Evolutionary conservation across 2,797 vertebrate genomes (phyloP).

Genomic region (Pangasius djambal): DNA sequence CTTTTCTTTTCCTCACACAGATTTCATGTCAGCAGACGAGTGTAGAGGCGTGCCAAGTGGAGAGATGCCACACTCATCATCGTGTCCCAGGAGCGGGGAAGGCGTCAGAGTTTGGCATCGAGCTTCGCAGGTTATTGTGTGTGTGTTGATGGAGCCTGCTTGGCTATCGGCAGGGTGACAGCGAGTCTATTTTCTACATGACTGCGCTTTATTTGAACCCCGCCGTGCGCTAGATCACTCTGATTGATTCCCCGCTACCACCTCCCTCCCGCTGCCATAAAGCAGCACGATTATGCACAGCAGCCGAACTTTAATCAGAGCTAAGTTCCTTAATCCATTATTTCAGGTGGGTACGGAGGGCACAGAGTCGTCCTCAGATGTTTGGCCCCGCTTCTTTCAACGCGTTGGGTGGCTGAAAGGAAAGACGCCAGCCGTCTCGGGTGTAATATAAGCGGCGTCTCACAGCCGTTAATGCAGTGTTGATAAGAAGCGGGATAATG

Average conservation of each 20-base stretch:
- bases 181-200: conserved; percentile 87
- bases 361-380: conserved; percentile 47
- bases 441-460: conserved; percentile 52
- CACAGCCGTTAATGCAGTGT: conserved; percentile 57
- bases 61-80: conserved; percentile 46
- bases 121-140: conserved; percentile 69
- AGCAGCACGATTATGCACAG: conserved; percentile 63
- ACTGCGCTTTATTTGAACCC: conserved; percentile 81
- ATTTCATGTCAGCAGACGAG: conserved; percentile 40
- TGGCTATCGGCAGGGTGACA: conserved; percentile 71
- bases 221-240: conserved; percentile 78
- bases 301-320: conserved; percentile 63
- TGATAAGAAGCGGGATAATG: conserved; percentile 71
- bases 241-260: conserved; percentile 71
- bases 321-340: conserved; percentile 61
- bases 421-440: conserved; percentile 36
- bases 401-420: conserved; percentile 18
- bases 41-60: conserved; percentile 19
- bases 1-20: conserved; percentile 35
- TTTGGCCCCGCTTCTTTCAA: conserved; percentile 29
- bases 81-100: conserved; percentile 35
- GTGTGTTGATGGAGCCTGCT: conserved; percentile 67
- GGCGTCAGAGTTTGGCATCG: conserved; percentile 35
- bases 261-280: conserved; percentile 59
- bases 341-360: conserved; percentile 48